phyloP scores from a whole-genome alignment of 2,797 vertebrate genomes.

The Vireo griseus region DNA sequence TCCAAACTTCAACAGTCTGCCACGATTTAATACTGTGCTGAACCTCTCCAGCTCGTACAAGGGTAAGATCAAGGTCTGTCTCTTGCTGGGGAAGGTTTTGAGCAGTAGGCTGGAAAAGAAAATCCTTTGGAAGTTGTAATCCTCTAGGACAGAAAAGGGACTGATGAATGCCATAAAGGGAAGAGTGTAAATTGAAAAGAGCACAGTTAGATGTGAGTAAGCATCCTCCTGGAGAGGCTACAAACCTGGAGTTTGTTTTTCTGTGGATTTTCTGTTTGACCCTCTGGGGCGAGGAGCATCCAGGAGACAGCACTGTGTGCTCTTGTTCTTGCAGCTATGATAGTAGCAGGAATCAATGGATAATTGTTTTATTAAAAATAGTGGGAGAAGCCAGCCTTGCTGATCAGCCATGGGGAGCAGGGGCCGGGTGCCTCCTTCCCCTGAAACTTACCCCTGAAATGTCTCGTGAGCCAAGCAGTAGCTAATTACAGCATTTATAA shows the following conservation, averaged over 20 bases:
- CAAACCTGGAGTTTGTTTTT: not conserved
- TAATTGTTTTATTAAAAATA: not conserved
- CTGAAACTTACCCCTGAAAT: not conserved
- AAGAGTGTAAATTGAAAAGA: not conserved
- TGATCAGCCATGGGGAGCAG: not conserved
- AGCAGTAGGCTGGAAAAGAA: not conserved
- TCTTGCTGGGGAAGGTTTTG: not conserved
- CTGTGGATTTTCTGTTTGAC: rapidly evolving
- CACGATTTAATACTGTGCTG: not conserved
- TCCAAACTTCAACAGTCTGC: not conserved
- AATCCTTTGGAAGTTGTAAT: not conserved
- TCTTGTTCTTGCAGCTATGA: not conserved
- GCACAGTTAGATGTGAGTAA: not conserved
- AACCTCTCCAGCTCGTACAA: not conserved
- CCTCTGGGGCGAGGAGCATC: no score
- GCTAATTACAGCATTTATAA: not conserved
- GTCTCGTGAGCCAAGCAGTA: not conserved
- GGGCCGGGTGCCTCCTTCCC: not conserved
- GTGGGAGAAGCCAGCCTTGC: not conserved
- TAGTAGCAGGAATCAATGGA: not conserved
- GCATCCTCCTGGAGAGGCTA: not conserved
- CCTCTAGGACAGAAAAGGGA: not conserved
- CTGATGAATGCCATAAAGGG: not conserved
- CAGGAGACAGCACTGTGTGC: rapidly evolving
- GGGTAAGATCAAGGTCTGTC: not conserved